Evolutionary conservation across 2,113 vertebrate genomes (phyloP).

Genomic region (Boleophthalmus pectinirostris): DNA sequence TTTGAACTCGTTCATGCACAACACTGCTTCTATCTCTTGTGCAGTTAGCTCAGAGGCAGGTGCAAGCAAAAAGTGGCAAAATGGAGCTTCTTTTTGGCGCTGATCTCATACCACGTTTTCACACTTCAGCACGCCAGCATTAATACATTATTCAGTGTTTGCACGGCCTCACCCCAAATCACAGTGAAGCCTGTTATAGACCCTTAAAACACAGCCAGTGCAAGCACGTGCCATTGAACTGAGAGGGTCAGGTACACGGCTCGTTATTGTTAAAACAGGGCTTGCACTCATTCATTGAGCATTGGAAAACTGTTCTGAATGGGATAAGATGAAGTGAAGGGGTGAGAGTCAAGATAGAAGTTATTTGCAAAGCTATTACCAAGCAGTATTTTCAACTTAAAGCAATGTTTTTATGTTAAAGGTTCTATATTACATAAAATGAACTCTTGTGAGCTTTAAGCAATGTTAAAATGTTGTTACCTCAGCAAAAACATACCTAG

Average conservation of each 20-base stretch:
- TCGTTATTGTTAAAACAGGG: neutral
- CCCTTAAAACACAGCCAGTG: neutral
- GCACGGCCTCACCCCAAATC: conserved; percentile 38
- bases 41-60: conserved; percentile 15
- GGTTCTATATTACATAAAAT: too few species aligned
- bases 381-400: too few species aligned
- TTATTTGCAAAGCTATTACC: too few species aligned
- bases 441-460: too few species aligned
- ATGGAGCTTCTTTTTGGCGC: conserved; percentile 43
- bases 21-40: conserved; percentile 20
- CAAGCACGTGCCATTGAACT: conserved; percentile 5
- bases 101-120: conserved; percentile 45
- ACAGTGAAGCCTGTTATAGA: conserved; percentile 20
- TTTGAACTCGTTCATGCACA: too few species aligned
- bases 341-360: neutral
- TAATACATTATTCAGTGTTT: conserved; percentile 72
- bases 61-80: conserved; percentile 13
- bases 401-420: too few species aligned
- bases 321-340: neutral
- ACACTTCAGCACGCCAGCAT: conserved; percentile 43
- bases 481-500: too few species aligned
- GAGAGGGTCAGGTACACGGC: conserved; percentile 6
- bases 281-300: neutral
- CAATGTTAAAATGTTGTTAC: too few species aligned
- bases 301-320: neutral